Evolutionary conservation across 2,113 vertebrate genomes (phyloP), one percentile per base, ranked within the genome.

Genomic region (Microtus oregoni): DNA sequence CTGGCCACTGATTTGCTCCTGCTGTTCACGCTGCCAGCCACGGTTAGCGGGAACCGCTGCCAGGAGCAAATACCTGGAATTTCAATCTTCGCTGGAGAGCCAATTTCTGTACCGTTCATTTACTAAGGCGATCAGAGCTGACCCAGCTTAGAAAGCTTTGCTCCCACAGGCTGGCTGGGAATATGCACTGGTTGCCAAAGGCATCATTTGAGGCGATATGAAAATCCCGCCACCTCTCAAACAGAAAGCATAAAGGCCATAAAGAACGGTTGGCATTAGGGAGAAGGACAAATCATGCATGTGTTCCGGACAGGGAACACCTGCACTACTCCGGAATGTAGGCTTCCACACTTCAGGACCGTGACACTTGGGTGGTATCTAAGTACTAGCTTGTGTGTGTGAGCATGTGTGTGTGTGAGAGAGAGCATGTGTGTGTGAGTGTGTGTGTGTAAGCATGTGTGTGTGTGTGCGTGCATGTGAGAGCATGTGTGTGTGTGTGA

Each of bases 31-130:
- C 83, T 68, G 83, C 83, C 63, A 47, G 44, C 63, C 65, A 13
- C 5, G 47, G 90, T 3, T 47, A 82, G 86, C 58, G 11, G 68
- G 0, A 13, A 24, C 30, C 5, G 14, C 90, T 73, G 86, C 85
- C 0, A 4, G 79, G 30, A 86, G 44, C 50, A 22, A 94, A 85
- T 63, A 91, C 78, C 96, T 97, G 96, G 89, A 83, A 94, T 96
- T 85, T 70, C 95, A 61, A 90, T 91, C 86, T 44, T 24, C 72
- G 38, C 83, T 87, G 24, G 32, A 52, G 44, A 89, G 91, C 72
- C 95, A 97, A 67, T 96, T 95, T 97, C 63, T 96, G 96, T 38
- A 58, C 88, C 28, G 58, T 38, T 93, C 88, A 55, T 82, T 89
- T 41, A 96, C 92, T n/a, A 70, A 41, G 79, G 86, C 32, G 14